Percentiles rank a stretch among this genome's conserved stretches.
These are phyloP conservation scores for Unio delphinus DNA, from an alignment of 2,888 invertebrate species.

Conservation along the genomic window DNA sequence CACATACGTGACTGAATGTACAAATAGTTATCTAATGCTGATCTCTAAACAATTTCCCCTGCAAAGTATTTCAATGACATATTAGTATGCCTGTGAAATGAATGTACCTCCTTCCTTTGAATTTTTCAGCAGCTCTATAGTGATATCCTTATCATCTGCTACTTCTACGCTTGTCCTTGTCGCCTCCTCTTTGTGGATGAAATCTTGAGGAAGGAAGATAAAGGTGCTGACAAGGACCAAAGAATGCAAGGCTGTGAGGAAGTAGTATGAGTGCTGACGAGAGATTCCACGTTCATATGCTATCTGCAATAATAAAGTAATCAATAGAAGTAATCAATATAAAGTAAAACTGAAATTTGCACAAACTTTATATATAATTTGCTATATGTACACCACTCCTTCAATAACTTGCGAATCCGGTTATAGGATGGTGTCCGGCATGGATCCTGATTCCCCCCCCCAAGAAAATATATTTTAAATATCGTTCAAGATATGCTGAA, in stretches of 20 bases:
- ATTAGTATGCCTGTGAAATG: not conserved
- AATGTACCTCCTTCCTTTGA: not conserved
- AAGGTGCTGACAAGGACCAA: conserved; percentile 54
- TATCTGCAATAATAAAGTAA: conserved; percentile 28
- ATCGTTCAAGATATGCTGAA: too few species aligned
- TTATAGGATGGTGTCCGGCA: too few species aligned
- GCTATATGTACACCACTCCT: too few species aligned
- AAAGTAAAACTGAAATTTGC: too few species aligned
- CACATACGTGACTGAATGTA: too few species aligned
- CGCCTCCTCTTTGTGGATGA: conserved; percentile 32
- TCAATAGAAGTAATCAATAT: not conserved
- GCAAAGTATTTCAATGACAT: too few species aligned
- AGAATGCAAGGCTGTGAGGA: conserved; percentile 37
- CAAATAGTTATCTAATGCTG: too few species aligned
- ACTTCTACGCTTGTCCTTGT: conserved; percentile 8
- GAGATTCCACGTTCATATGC: conserved; percentile 42
- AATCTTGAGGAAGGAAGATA: conserved; percentile 49
- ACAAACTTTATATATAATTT: too few species aligned
- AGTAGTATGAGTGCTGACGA: conserved; percentile 43
- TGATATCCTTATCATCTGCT: conserved; percentile 18
- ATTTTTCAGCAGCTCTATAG: conserved; percentile 15
- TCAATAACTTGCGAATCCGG: too few species aligned
- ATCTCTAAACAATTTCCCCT: too few species aligned
- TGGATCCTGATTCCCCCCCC: too few species aligned
- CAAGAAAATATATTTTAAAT: too few species aligned